Base-by-base conservation (phyloP, 2,888 invertebrate species). In the Mesodorylaimus sp. region DNA sequence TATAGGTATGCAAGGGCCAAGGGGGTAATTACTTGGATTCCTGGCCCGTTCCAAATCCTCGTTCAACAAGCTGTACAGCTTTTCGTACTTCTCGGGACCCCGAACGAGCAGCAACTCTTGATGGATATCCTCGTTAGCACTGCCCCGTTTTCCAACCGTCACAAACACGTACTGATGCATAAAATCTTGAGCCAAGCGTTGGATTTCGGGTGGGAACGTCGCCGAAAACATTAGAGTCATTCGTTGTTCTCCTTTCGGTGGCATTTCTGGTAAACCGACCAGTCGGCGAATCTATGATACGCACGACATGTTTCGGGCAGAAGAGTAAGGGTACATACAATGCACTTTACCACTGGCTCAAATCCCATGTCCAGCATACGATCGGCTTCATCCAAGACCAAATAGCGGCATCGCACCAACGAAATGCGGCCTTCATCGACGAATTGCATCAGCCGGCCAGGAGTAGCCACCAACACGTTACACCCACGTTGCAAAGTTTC, bases 81-180 rank as follows among this genome's bases (percentile, higher is more conserved):
- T 80, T 0, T 75, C 72, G 52, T 80, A 75, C 61, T 89, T 91
- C 43, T 80, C 78, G 54, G 78, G 77, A 1, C 50, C 27, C 3
- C 74, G 69, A 1, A 57, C 45, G n/a, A 50, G 38, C 13, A 54
- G 56, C 38, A 73, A 60, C n/a, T 72, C 73, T 66, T 95, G 95
- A 50, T 80, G 77, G 0, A 95, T 88, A 67, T 95, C 91, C 0
- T 79, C 67, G 60, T 86, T 88, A 5, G 93, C 93, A 1, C 87
- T 84, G 1, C 93, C 95, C 0, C 93, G 80, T 10, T 83, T 79
- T 41, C 93, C 93, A 23, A 93, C 81, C 0, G 83, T 77, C 5
- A 91, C 75, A 63, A 91, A 91, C n/a, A n/a, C n/a, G 16, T 87
- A 64, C 64, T 91, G 89, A 25, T 68, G 65, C 19, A 93, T 70